phyloP scores from a whole-genome alignment of 2,113 vertebrate species.

The Phylloscopus trochiloides region DNA sequence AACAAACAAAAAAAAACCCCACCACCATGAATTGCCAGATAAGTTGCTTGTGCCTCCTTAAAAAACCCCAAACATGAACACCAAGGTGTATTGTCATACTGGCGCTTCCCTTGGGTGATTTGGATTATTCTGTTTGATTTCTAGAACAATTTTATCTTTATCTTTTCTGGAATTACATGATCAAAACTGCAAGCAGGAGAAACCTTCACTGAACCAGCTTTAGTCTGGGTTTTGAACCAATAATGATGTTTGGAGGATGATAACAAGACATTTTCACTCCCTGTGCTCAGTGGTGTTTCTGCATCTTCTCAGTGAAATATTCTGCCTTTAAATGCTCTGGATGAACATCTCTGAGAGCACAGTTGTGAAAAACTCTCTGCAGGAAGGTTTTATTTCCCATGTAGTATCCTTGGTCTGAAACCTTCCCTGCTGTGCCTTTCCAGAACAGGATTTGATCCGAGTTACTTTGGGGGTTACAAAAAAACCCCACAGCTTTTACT shows the following conservation, averaged over 20 bases:
- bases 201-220: not conserved
- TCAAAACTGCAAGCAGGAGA: not conserved
- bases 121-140: not conserved
- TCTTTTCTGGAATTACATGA: not conserved
- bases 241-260: not conserved
- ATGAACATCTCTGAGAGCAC: not conserved
- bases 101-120: not conserved
- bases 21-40: not conserved
- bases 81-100: fast-evolving
- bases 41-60: not conserved
- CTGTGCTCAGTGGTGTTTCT: not conserved
- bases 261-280: not conserved
- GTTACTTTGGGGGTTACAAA: not conserved
- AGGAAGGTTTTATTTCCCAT: not conserved
- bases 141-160: not conserved
- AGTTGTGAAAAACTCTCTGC: not conserved
- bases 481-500: not conserved
- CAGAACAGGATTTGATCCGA: not conserved
- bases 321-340: not conserved
- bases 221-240: not conserved
- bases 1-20: no score
- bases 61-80: not conserved
- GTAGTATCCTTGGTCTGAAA: not conserved
- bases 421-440: not conserved
- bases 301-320: not conserved